Evolutionary conservation across 1,140 invertebrate species (phyloP), one percentile per base, ranked within the genome.

Genomic region (Pygmarrhopalites habei): DNA sequence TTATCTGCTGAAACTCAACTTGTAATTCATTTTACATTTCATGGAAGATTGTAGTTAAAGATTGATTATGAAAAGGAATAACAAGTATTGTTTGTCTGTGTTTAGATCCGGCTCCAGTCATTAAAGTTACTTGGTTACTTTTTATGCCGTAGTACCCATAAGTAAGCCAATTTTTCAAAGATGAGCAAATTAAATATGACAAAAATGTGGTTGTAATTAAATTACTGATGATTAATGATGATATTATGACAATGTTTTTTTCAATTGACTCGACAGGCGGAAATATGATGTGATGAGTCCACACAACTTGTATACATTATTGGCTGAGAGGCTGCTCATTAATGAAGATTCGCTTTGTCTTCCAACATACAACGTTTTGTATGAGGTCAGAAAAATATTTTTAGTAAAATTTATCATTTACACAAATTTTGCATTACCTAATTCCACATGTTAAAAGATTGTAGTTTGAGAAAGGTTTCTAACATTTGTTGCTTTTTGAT

Each of bases 221-320:
- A n/a, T n/a, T n/a, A n/a, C n/a, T n/a, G n/a, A 25, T 53, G 10
- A 25, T 17, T 17, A 7, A 7, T 14, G 23, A 53, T 28, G 44
- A n/a, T n/a, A n/a, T n/a, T n/a, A n/a, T n/a, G n/a, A n/a, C 44
- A 47, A 47, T n/a, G 44, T 26, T 52, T 15, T 19, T 56, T 56
- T 35, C 5, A 25, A 28, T 72, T 67, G 41, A 46, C 67, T 58
- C 79, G 79, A 41, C 76, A 95, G 91, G 79, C 82, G 95, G 66
- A 98, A 99, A 78, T 96, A 95, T 75, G 95, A 98, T 76, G 92
- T 96, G 15, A 96, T 99, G 92, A 93, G 90, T 71, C 93, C 95
- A 3, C 87, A 96, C 77, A 99, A 99, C 82, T 81, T 99, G 69
- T 98, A 98, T 78, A 96, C 95, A 19, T 76, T 99, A 63, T 80